Evolutionary conservation across 2,113 vertebrate genomes (phyloP).

Genomic region (Megaceryle maxima): DNA sequence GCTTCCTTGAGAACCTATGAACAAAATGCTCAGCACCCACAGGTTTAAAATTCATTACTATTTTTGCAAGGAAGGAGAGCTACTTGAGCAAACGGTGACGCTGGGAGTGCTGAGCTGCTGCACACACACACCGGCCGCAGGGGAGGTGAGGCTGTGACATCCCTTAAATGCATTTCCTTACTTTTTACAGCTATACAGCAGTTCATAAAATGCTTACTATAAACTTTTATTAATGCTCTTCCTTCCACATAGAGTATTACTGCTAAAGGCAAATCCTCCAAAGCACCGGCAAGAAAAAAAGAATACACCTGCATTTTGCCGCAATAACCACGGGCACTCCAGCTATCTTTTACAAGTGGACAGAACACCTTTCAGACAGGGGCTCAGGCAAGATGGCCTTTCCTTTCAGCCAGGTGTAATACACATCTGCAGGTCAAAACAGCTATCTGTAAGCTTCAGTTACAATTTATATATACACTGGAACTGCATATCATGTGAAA

Average conservation of each 20-base stretch:
- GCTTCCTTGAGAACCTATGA: background rate
- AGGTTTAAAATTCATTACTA: background rate
- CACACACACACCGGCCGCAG: background rate
- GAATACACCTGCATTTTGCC: background rate
- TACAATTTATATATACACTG: background rate
- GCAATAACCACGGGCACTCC: background rate
- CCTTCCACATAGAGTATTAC: background rate
- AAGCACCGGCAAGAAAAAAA: background rate
- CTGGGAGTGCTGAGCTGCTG: background rate
- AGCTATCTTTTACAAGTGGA: background rate
- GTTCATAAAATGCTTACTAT: constrained; percentile 6
- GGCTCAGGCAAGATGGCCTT: background rate
- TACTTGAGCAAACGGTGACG: background rate
- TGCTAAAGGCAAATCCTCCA: background rate
- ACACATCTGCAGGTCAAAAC: background rate
- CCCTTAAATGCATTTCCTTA: background rate
- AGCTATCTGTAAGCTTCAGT: background rate
- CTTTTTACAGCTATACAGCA: background rate
- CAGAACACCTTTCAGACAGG: background rate
- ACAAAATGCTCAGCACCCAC: background rate
- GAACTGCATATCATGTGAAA: background rate
- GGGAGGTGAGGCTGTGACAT: background rate
- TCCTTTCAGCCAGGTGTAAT: background rate
- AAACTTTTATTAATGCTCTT: background rate
- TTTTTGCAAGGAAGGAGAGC: background rate